Evolutionary conservation across 2,113 vertebrate species (phyloP).

Genomic region (Pachycephala philippinensis): DNA sequence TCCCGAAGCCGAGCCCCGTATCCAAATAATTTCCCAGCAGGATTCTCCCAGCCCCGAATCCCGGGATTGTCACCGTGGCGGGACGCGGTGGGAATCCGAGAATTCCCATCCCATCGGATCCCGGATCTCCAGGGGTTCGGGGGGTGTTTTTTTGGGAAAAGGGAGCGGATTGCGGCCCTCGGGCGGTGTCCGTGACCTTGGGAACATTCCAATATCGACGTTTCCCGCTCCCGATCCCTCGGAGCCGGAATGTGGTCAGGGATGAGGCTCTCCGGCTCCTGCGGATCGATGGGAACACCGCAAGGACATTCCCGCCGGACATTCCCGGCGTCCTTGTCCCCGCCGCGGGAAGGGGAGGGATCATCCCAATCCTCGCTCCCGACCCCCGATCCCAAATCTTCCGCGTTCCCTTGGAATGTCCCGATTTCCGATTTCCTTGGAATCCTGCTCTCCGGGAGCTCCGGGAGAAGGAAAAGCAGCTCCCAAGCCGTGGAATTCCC

Average conservation of each 20-base stretch:
- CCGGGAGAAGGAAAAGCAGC: background rate
- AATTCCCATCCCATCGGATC: background rate
- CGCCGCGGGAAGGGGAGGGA: fast-evolving
- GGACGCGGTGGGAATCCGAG: fast-evolving
- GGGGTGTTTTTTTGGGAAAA: background rate
- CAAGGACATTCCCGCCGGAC: background rate
- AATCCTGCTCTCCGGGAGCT: fast-evolving
- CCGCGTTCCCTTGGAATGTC: fast-evolving
- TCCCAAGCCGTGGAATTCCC: background rate
- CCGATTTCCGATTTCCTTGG: too few relatives aligned
- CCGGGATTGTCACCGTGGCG: fast-evolving
- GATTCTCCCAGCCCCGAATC: background rate
- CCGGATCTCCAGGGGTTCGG: fast-evolving
- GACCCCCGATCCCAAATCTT: fast-evolving
- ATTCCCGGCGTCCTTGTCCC: background rate
- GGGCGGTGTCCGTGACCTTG: background rate
- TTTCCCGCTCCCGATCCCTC: background rate
- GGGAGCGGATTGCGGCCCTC: fast-evolving
- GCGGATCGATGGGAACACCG: background rate
- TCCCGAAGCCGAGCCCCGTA: fast-evolving
- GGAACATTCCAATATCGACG: background rate
- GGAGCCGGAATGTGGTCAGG: background rate
- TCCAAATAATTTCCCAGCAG: background rate
- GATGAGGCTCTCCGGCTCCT: background rate
- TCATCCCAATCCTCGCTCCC: fast-evolving